Base-by-base conservation (phyloP, 2,888 invertebrate species). In the Hydroisotoma schaefferi region DNA sequence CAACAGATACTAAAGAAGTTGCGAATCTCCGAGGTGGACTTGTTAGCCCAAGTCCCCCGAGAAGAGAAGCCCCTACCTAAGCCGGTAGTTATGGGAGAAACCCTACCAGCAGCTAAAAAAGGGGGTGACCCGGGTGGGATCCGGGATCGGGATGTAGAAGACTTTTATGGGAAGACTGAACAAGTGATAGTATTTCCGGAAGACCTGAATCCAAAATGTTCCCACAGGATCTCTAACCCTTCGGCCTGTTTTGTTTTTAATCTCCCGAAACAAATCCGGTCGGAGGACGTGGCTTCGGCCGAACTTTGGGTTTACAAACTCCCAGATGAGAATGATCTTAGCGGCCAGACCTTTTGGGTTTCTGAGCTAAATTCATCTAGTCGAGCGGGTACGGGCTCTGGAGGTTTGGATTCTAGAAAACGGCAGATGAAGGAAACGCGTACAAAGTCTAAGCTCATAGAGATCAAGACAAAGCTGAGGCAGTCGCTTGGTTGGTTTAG, bases 1-100 rank as follows among this genome's bases (percentile, higher is more conserved):
- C 85, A 87, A 75, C 89, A 90, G 78, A 91, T 91, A 28, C 76
- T 91, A 73, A 87, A 86, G 78, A 90, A 90, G 77, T 75, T 91
- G 57, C 78, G 90, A 66, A 77, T 91, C 57, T 87, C 85, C 58
- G 87, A 86, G 76, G 89, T 90, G 5, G 75, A 74, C 0, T 81
- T 81, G 12, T 81, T 84, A 53, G 83, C 83, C 1, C 51, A 58
- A 20, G 55, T 61, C 23, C 63, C 61, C 1, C 62, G 40, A 22
- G 65, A 64, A 15, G 46, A 48, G n/a, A 46, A 55, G 10, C 48
- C 56, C 56, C 77, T 90, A 71, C 90, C 90, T 0, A 84, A 84
- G 76, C 89, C 89, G 5, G 83, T 90, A 63, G 85, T 86, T 47
- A 86, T 86, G 72, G 87, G 87, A 6, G 83, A 85, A 74, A 85